Conservation (phyloP, 2,888 invertebrate genomes). For the Ectemnius continuus region DNA sequence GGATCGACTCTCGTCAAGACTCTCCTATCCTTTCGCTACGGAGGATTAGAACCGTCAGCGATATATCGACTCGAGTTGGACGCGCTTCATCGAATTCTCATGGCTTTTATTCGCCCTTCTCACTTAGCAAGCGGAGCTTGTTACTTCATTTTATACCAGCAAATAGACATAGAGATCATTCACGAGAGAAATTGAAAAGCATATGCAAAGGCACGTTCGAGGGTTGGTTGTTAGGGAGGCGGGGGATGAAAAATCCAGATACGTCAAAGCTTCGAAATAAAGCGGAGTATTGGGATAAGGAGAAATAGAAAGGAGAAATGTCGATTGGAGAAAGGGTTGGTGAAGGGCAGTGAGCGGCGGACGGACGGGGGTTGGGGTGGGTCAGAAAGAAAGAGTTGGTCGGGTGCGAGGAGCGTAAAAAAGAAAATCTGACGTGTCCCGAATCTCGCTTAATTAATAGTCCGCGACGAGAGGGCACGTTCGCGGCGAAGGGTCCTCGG, state of each 20-base stretch:
- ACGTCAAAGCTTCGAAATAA: background rate
- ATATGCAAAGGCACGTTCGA: background rate
- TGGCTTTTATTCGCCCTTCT: background rate
- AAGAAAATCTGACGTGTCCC: conserved; percentile 71
- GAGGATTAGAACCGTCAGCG: conserved; percentile 67
- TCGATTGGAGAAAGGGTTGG: too few relatives aligned
- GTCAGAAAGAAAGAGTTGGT: conserved; percentile 38
- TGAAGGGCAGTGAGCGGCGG: too few relatives aligned
- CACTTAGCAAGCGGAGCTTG: background rate
- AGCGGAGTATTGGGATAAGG: background rate
- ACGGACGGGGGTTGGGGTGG: background rate
- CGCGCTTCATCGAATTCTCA: conserved; percentile 18
- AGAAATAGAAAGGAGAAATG: background rate
- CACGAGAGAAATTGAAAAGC: background rate
- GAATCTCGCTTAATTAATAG: conserved; percentile 76
- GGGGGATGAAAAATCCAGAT: background rate
- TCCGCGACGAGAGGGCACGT: conserved; percentile 46
- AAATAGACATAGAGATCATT: background rate
- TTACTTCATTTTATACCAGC: background rate
- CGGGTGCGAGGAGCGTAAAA: conserved; percentile 23
- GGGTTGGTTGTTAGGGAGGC: background rate
- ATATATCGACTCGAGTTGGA: conserved; percentile 27
- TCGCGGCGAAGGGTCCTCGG: conserved; percentile 47
- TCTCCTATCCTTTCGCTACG: conserved; percentile 66
- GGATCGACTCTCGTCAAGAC: conserved; percentile 70